phyloP scores from a whole-genome alignment of 1,140 invertebrate species.

The Macrostomum lignano region DNA sequence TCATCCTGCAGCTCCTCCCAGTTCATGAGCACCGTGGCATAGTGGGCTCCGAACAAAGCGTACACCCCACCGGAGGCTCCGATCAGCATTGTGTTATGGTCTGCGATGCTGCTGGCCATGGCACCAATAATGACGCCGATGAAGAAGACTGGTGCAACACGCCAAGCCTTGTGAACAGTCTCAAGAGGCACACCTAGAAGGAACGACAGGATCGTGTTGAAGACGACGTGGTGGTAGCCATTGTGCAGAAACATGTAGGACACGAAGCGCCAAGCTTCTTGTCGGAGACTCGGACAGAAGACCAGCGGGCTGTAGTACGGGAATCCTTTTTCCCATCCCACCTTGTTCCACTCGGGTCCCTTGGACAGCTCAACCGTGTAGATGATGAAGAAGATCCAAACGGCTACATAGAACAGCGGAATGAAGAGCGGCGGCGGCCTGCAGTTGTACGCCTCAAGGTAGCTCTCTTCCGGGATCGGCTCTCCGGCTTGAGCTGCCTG shows the following conservation, averaged over 20 bases:
- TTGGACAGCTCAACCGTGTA: too few species aligned
- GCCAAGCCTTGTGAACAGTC: slow-evolving; percentile 76
- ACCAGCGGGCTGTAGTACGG: slow-evolving; percentile 27
- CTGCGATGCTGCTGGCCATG: slow-evolving; percentile 52
- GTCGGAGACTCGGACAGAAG: slow-evolving; percentile 59
- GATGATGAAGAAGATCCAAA: too few species aligned
- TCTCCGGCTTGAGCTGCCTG: neutral
- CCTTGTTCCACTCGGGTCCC: too few species aligned
- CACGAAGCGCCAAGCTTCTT: slow-evolving; percentile 68
- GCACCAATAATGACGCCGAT: slow-evolving; percentile 28
- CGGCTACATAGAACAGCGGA: slow-evolving; percentile 33
- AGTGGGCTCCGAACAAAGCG: slow-evolving; percentile 66
- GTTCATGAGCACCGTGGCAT: slow-evolving; percentile 60
- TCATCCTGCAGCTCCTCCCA: slow-evolving; percentile 7
- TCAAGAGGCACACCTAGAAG: slow-evolving; percentile 65
- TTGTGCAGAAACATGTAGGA: slow-evolving; percentile 78
- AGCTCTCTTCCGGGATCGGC: slow-evolving; percentile 26
- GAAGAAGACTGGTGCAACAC: slow-evolving; percentile 35
- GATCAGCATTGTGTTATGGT: too few species aligned
- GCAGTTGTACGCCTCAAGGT: slow-evolving; percentile 56
- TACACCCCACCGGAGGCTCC: slow-evolving; percentile 87
- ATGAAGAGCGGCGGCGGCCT: slow-evolving; percentile 56
- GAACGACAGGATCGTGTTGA: slow-evolving; percentile 66
- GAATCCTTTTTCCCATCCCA: slow-evolving; percentile 7
- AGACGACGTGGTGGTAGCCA: slow-evolving; percentile 57